Percentiles rank a stretch among this genome's conserved stretches.
Evolutionary conservation across 2,113 vertebrate species (phyloP).

Genomic region (Epinephelus lanceolatus): DNA sequence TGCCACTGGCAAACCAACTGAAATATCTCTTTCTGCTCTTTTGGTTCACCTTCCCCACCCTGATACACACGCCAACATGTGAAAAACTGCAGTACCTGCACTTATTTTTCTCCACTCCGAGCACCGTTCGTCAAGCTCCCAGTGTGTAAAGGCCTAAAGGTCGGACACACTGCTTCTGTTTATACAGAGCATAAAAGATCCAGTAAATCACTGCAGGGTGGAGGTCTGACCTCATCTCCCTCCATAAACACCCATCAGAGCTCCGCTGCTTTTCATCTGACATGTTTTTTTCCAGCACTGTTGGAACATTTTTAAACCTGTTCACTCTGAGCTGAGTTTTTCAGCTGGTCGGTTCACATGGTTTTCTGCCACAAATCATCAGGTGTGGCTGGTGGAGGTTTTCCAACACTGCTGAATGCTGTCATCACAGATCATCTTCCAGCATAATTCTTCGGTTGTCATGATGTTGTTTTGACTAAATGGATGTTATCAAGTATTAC

Average conservation of each 20-base stretch:
- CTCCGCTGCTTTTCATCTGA: slow-evolving; percentile 9
- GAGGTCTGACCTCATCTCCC: not conserved
- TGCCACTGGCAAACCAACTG: too few relatives aligned
- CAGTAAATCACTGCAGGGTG: slow-evolving; percentile 3
- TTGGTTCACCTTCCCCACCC: too few relatives aligned
- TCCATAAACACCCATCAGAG: slow-evolving; percentile 9
- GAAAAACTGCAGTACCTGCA: too few relatives aligned
- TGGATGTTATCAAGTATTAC: not conserved
- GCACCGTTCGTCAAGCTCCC: too few relatives aligned
- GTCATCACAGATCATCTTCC: not conserved
- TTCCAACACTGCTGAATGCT: not conserved
- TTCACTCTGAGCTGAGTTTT: not conserved
- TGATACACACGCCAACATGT: too few relatives aligned
- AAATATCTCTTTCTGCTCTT: too few relatives aligned
- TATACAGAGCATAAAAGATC: slow-evolving; percentile 15
- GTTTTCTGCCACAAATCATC: not conserved
- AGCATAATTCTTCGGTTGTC: not conserved
- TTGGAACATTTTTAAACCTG: slow-evolving; percentile 5
- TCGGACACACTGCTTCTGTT: not conserved
- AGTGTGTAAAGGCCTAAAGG: too few relatives aligned
- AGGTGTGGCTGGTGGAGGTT: not conserved
- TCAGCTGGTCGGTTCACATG: not conserved
- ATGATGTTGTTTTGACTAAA: not conserved
- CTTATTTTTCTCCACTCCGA: too few relatives aligned
- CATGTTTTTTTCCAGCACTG: not conserved